These are phyloP conservation scores for Acrobasis suavella DNA, from an alignment of 2,888 invertebrate species.

Conservation along the genomic window DNA sequence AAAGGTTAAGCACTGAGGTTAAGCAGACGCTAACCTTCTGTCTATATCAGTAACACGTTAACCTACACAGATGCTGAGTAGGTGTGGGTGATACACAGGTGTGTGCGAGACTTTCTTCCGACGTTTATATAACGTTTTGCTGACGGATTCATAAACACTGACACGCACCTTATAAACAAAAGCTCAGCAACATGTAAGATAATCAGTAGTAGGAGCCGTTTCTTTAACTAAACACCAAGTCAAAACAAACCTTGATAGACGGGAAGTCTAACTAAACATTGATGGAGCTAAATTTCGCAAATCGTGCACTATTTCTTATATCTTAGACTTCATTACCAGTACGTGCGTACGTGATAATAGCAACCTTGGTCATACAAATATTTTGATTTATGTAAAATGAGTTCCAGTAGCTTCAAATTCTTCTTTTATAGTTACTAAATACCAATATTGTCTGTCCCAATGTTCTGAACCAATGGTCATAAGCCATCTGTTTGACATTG, in stretches of 20 bases:
- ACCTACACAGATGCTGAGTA: constrained; percentile 48
- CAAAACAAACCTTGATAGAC: constrained; percentile 20
- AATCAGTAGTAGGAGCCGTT: constrained; percentile 24
- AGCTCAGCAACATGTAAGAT: constrained; percentile 39
- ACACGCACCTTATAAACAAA: constrained; percentile 49
- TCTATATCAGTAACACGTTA: constrained; percentile 59
- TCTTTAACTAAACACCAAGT: constrained; percentile 6
- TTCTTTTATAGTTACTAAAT: neutral
- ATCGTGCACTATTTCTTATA: constrained; percentile 1
- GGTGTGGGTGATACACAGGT: constrained; percentile 42
- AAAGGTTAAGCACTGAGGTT: constrained; percentile 45
- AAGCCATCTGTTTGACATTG: neutral
- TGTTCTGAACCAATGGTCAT: neutral
- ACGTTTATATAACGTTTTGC: constrained; percentile 45
- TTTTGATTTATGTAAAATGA: too few species aligned
- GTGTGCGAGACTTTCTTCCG: constrained; percentile 52
- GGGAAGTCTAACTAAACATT: constrained; percentile 17
- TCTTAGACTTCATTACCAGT: neutral
- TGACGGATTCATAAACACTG: constrained; percentile 50
- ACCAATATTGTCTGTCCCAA: neutral
- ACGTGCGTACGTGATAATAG: neutral
- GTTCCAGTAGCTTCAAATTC: neutral
- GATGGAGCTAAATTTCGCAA: constrained; percentile 11
- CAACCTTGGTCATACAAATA: neutral
- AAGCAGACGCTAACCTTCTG: constrained; percentile 56